These are phyloP conservation scores for Atta texana DNA, from an alignment of 1,140 invertebrate species.

Conservation along the genomic window DNA sequence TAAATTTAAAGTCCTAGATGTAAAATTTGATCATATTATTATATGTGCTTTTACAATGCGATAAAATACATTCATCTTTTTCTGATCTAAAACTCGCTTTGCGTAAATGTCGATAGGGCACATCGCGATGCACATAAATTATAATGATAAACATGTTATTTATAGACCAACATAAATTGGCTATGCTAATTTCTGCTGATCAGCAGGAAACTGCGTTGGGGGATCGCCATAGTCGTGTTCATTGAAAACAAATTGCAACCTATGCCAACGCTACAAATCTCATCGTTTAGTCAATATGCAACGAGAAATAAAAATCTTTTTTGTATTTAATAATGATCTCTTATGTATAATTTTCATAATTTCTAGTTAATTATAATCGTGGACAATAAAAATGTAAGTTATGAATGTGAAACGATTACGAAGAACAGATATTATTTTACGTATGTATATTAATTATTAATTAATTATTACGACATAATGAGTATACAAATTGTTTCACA, in stretches of 20 bases:
- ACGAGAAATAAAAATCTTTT: slow-evolving; percentile 32
- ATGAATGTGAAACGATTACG: slow-evolving; percentile 6
- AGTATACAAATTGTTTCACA: slow-evolving; percentile 29
- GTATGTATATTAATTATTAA: slow-evolving; percentile 1
- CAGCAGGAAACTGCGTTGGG: slow-evolving; percentile 80
- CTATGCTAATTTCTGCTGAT: slow-evolving; percentile 86
- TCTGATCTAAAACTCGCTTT: slow-evolving; percentile 65
- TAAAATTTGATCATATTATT: slow-evolving; percentile 35
- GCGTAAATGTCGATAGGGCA: slow-evolving; percentile 77
- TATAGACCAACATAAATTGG: slow-evolving; percentile 86
- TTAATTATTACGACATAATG: slow-evolving; percentile 23
- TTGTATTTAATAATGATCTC: slow-evolving; percentile 8
- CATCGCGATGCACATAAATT: slow-evolving; percentile 84
- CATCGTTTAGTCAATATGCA: slow-evolving; percentile 19
- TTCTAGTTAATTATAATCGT: not conserved
- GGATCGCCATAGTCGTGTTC: slow-evolving; percentile 78
- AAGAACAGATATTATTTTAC: slow-evolving; percentile 20
- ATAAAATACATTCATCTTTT: slow-evolving; percentile 66
- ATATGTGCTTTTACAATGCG: slow-evolving; percentile 30
- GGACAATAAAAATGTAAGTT: slow-evolving; percentile 7
- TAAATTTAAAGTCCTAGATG: not conserved
- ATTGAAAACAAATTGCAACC: slow-evolving; percentile 60
- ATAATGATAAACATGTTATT: slow-evolving; percentile 87
- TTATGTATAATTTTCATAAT: not conserved
- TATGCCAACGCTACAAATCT: slow-evolving; percentile 27